phyloP scores from a whole-genome alignment of 2,113 vertebrate genomes.

The Murina feae region DNA sequence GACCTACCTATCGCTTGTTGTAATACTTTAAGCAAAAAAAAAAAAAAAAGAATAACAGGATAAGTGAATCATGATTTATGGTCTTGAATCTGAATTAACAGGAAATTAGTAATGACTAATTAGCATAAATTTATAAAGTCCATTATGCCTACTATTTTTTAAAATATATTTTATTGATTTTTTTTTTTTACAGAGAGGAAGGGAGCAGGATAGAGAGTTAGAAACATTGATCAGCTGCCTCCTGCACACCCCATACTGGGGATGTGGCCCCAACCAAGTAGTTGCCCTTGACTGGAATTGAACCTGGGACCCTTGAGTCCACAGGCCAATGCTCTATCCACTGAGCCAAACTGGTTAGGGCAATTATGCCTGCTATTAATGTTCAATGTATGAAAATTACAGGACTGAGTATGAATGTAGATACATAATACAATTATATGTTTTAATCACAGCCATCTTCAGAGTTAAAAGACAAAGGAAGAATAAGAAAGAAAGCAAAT shows the following conservation, averaged over 20 bases:
- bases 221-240: too few relatives aligned
- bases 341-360: too few relatives aligned
- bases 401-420: neutral
- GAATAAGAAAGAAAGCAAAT: neutral
- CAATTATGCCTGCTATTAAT: neutral
- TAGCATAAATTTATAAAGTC: neutral
- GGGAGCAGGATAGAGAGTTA: too few relatives aligned
- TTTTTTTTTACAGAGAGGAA: too few relatives aligned
- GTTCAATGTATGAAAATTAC: neutral
- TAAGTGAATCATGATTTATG: neutral
- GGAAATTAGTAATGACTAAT: neutral
- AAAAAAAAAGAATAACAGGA: neutral
- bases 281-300: too few relatives aligned
- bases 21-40: too few relatives aligned
- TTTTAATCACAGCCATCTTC: neutral
- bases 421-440: neutral
- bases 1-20: too few relatives aligned
- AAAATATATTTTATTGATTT: too few relatives aligned
- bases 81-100: slow-evolving; percentile 13
- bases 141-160: neutral
- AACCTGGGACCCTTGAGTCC: too few relatives aligned
- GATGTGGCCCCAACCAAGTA: too few relatives aligned
- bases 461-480: slow-evolving; percentile 1
- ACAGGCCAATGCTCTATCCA: too few relatives aligned
- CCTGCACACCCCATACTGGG: too few relatives aligned